Conservation (phyloP, 2,113 vertebrate genomes). For the Oplegnathus fasciatus region DNA sequence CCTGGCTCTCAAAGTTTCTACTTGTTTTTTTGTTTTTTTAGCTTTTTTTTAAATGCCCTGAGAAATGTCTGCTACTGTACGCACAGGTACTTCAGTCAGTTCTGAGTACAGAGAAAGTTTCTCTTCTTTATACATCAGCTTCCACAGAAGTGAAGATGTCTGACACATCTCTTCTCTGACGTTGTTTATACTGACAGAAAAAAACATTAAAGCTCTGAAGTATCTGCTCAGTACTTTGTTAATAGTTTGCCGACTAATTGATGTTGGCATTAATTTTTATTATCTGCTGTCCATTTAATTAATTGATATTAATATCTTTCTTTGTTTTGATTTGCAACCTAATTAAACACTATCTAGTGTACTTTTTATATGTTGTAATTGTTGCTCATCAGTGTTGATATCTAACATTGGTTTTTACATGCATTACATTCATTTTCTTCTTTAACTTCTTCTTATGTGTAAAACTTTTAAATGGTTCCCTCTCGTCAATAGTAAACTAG, state of each 20-base stretch:
- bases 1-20: background rate
- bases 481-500: background rate
- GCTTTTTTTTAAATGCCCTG: background rate
- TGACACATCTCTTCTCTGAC: background rate
- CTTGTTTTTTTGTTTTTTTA: background rate
- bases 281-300: background rate
- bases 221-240: background rate
- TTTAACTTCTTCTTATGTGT: background rate
- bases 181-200: background rate
- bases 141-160: background rate
- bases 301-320: background rate
- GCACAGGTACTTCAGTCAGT: background rate
- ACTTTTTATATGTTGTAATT: background rate
- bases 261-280: constrained; percentile 8
- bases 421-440: background rate
- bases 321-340: background rate
- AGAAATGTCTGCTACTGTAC: background rate
- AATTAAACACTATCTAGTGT: background rate
- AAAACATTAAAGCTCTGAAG: background rate
- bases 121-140: background rate
- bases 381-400: background rate
- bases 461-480: background rate
- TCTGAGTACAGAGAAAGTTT: background rate
- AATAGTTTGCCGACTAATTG: background rate
- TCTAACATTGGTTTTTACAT: background rate